Percentiles rank a stretch among this genome's conserved stretches.
Conservation (phyloP, 2,797 vertebrate genomes). For the Bryconaethiops microstoma region DNA sequence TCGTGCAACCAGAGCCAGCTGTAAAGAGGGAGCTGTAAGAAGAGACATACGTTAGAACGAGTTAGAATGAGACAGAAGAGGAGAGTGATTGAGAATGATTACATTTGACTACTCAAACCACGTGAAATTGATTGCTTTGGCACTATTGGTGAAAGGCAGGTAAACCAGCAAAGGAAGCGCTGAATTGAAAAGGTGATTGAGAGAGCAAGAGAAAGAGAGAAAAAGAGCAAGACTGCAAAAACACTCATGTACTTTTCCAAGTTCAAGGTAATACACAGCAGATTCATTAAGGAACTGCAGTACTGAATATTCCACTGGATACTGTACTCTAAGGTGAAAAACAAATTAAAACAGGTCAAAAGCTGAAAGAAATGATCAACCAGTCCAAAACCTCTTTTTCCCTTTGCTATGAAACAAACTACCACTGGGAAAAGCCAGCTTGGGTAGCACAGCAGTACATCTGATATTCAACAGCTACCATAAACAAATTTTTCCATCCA, state of each 20-base stretch:
- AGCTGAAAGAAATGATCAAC: conserved; percentile 24
- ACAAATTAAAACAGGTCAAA: not conserved
- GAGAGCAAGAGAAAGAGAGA: conserved; percentile 2
- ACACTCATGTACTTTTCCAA: conserved; percentile 25
- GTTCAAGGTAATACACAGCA: conserved; percentile 35
- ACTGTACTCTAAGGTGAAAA: not conserved
- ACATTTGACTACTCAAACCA: conserved; percentile 18
- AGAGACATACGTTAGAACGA: not conserved
- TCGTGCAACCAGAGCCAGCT: conserved; percentile 27
- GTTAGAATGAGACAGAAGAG: conserved; percentile 16
- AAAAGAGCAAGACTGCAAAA: conserved; percentile 26
- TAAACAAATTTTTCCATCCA: not conserved
- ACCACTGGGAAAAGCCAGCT: not conserved
- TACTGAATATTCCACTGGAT: conserved; percentile 31
- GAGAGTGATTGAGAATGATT: conserved; percentile 12
- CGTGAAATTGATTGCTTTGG: conserved; percentile 34
- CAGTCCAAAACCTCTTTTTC: conserved; percentile 11
- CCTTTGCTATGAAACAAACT: not conserved
- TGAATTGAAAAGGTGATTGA: not conserved
- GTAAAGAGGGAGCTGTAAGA: conserved; percentile 32
- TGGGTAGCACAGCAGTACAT: not conserved
- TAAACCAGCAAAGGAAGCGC: not conserved
- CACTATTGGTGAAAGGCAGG: conserved; percentile 15
- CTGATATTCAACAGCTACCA: not conserved
- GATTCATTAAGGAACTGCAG: conserved; percentile 35